Base-by-base conservation (phyloP, 2,797 vertebrate genomes). In the Emydoidea blandingii region DNA sequence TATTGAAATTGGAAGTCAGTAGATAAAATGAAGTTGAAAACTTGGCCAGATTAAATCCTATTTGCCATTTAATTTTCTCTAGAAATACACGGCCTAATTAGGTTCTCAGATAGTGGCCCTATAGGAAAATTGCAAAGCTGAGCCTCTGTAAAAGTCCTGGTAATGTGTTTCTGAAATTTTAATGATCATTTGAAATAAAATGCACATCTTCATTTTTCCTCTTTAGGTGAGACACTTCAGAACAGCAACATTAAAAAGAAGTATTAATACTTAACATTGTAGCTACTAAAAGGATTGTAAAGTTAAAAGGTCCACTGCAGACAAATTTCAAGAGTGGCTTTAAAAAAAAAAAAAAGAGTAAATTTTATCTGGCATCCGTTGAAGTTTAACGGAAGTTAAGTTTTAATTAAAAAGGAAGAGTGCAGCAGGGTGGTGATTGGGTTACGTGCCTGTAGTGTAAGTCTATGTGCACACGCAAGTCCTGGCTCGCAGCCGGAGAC, bases 11-110 rank as follows among this genome's bases (percentile, higher is more conserved):
- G 29, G 41, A 88, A 37, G 14, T 78, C 12, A 11, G 29, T 21
- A 68, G 79, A 84, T 78, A 91, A 93, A 81, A 85, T 53, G 21
- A 90, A 88, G 83, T 76, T 27, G 34, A 44, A 83, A 91, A 41
- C 49, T 27, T 95, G 21, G 59, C 34, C 88, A 79, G 34, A 57
- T 37, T 80, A 81, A 74, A 94, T 25, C 57, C 74, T 92, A 0
- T 34, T 93, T 95, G 49, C 10, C 68, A 62, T 79, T 78, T 94
- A 5, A 54, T 92, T 16, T 91, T 93, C 82, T 68, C 3, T 2
- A 78, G 56, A 89, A 54, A 10, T 62, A 56, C 9, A 94, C 81
- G 37, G 16, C 72, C 18, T 72, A 41, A 65, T 34, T 81, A 92
- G 50, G 53, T 95, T 31, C 11, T 3, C 59, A 78, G 0, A 0